Conservation (phyloP, 2,888 invertebrate genomes). For the Kuschelorhynchus macadamiae region DNA sequence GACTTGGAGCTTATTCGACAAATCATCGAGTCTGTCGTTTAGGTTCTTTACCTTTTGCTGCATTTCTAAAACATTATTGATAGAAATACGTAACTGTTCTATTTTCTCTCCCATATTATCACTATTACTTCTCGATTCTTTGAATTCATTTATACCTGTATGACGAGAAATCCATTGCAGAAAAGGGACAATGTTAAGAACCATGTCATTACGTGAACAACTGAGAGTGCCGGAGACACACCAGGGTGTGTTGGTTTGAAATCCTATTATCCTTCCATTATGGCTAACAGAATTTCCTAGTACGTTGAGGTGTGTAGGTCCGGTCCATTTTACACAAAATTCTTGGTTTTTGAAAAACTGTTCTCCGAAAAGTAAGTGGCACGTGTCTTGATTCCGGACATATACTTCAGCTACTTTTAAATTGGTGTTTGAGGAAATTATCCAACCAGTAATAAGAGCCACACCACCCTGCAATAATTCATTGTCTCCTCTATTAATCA, state of each 20-base stretch:
- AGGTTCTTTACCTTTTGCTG: not conserved
- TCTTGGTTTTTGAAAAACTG: constrained; percentile 22
- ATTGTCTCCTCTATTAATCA: constrained; percentile 5
- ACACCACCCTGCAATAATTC: constrained; percentile 3
- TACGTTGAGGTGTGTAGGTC: constrained; percentile 9
- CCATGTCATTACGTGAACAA: constrained; percentile 27
- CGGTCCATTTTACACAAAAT: constrained; percentile 19
- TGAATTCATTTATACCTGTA: constrained; percentile 4
- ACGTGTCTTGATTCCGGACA: constrained; percentile 23
- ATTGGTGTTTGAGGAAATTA: not conserved
- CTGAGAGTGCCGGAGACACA: not conserved
- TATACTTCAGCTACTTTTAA: constrained; percentile 17
- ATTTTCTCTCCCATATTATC: not conserved
- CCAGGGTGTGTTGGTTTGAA: constrained; percentile 18
- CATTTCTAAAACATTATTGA: not conserved
- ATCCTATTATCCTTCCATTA: constrained; percentile 20
- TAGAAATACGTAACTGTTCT: not conserved
- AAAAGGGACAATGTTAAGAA: constrained; percentile 17
- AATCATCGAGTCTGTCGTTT: not conserved
- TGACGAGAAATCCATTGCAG: constrained; percentile 20
- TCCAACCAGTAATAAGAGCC: constrained; percentile 19
- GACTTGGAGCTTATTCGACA: not conserved
- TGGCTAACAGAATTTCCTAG: constrained; percentile 16
- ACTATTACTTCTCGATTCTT: not conserved
- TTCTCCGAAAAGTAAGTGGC: constrained; percentile 10